Conservation (phyloP, 1,140 invertebrate species). For the Drosophila paulistorum region DNA sequence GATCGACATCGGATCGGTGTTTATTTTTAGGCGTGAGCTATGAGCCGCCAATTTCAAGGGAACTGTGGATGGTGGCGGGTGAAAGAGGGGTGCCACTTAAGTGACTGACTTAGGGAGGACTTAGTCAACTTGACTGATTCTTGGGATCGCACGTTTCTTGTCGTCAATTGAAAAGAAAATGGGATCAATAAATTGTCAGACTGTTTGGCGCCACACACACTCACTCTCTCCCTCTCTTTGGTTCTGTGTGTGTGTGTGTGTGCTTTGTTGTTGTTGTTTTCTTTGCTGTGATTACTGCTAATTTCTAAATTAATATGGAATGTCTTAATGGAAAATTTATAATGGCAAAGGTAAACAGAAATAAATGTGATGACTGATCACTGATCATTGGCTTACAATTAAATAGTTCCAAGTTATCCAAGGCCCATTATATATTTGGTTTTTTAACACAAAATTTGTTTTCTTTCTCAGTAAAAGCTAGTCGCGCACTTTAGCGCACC, state of each 20-base stretch:
- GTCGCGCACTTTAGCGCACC: too few relatives aligned
- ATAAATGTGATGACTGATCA: too few relatives aligned
- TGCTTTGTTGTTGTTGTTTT: not conserved
- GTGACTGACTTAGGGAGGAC: too few relatives aligned
- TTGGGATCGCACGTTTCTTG: conserved; percentile 19
- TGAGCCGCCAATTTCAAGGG: conserved; percentile 9
- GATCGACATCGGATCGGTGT: conserved; percentile 12
- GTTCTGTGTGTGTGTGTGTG: conserved; percentile 15
- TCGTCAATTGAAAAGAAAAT: conserved; percentile 66
- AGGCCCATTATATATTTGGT: too few relatives aligned
- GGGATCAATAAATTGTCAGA: conserved; percentile 76
- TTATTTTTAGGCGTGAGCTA: conserved; percentile 79
- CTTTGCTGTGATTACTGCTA: not conserved
- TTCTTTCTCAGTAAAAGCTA: too few relatives aligned
- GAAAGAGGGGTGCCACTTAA: not conserved
- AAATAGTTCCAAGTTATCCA: too few relatives aligned
- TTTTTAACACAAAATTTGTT: too few relatives aligned
- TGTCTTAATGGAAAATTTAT: conserved; percentile 7
- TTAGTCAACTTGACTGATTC: not conserved
- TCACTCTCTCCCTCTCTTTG: not conserved
- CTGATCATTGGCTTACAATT: not conserved
- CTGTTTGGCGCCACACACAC: conserved; percentile 70
- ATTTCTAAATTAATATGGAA: not conserved
- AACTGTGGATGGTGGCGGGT: not conserved
- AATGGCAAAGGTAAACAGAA: not conserved